These are phyloP conservation scores for Metacarcinus magister DNA, from an alignment of 2,888 invertebrate genomes.

Conservation along the genomic window DNA sequence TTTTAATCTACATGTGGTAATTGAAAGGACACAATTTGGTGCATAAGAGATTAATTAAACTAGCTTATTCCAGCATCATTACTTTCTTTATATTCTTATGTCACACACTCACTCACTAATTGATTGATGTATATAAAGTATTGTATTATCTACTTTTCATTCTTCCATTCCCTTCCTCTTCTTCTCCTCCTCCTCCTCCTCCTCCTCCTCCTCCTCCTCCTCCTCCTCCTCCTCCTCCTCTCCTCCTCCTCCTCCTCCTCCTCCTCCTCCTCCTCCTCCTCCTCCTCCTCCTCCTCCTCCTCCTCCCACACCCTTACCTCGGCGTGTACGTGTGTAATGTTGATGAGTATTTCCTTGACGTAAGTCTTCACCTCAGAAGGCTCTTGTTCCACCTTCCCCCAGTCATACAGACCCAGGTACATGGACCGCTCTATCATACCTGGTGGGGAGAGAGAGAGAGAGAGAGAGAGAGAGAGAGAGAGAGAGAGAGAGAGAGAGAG, in stretches of 20 bases:
- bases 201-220: background rate
- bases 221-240: background rate
- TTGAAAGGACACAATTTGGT: no score
- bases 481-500: no score
- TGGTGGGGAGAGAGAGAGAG: conserved; percentile 49
- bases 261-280: no score
- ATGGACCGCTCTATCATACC: conserved; percentile 96
- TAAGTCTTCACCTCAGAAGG: conserved; percentile 93
- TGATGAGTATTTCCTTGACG: conserved; percentile 88
- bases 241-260: background rate
- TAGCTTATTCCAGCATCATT: no score
- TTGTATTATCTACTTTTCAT: background rate
- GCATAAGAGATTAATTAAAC: conserved; percentile 84
- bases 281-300: conserved; percentile 85
- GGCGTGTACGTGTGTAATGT: conserved; percentile 86
- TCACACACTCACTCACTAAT: no score
- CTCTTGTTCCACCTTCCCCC: conserved; percentile 90
- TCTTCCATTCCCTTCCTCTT: background rate
- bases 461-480: no score
- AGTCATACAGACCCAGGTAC: conserved; percentile 95
- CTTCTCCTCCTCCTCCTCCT: background rate
- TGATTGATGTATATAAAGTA: background rate
- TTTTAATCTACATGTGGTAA: no score
- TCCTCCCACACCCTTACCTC: conserved; percentile 89
- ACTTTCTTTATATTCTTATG: no score